Evolutionary conservation across 2,888 invertebrate species (phyloP).

Genomic region (Callosobruchus maculatus): DNA sequence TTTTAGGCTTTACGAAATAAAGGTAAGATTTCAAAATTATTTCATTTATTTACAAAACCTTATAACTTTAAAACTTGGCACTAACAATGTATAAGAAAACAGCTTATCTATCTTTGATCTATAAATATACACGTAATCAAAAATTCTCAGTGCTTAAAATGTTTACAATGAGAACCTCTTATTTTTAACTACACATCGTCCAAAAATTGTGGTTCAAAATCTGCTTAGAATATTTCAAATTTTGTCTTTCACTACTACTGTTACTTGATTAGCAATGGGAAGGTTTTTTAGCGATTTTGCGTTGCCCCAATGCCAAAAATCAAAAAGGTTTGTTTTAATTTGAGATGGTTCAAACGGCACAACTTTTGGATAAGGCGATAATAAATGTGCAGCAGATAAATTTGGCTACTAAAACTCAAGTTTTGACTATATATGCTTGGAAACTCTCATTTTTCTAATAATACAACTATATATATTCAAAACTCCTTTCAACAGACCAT

Average conservation of each 20-base stretch:
- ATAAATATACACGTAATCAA: conserved; percentile 10
- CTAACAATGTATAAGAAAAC: conserved; percentile 11
- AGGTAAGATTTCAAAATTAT: neutral
- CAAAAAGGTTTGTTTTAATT: too few species aligned
- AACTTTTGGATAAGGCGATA: neutral
- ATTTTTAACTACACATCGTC: neutral
- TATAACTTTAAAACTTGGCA: conserved; percentile 14
- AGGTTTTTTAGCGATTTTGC: too few species aligned
- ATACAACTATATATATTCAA: neutral
- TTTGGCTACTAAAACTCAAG: neutral
- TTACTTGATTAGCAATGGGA: too few species aligned
- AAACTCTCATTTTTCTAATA: neutral
- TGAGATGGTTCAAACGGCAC: neutral
- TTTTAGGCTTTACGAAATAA: too few species aligned
- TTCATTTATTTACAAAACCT: conserved; percentile 13
- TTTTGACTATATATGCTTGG: neutral
- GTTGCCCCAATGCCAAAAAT: too few species aligned
- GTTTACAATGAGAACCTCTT: neutral
- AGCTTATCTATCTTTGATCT: conserved; percentile 8
- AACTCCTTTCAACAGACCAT: too few species aligned
- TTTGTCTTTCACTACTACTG: too few species aligned
- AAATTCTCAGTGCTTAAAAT: conserved; percentile 11
- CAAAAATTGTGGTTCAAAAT: neutral
- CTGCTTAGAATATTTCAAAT: too few species aligned
- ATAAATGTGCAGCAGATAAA: neutral